A percentile compares a stretch with the other conserved stretches of the same genome.
Evolutionary conservation across 2,888 invertebrate genomes (phyloP).

Genomic region (Amiota communis): DNA sequence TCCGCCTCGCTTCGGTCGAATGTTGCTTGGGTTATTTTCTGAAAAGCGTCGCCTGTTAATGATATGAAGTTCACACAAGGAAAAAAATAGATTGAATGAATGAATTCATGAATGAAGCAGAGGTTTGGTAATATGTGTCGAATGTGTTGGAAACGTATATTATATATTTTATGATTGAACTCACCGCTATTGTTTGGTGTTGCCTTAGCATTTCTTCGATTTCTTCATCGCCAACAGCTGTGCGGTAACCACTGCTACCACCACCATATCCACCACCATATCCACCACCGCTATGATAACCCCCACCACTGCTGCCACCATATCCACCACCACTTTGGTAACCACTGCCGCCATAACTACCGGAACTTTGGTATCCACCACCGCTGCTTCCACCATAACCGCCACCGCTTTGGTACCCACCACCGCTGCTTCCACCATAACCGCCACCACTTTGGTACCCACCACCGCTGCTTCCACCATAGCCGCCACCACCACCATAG

Average conservation of each 20-base stretch:
- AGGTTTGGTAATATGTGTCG: conserved; percentile 32
- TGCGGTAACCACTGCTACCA: conserved; percentile 52
- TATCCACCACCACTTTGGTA: conserved; percentile 25
- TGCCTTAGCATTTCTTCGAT: conserved; percentile 62
- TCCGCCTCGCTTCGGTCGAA: conserved; percentile 27
- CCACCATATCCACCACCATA: conserved; percentile 35
- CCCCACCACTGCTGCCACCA: conserved; percentile 30
- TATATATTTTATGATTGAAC: conserved; percentile 36
- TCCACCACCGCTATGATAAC: conserved; percentile 23
- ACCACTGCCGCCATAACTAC: conserved; percentile 37
- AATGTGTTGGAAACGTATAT: conserved; percentile 13
- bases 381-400: background rate
- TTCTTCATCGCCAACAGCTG: conserved; percentile 59
- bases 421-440: conserved; percentile 29
- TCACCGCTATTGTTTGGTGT: conserved; percentile 59
- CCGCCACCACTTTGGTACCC: conserved; percentile 20
- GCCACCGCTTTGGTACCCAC: conserved; percentile 29
- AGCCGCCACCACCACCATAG: conserved; percentile 25
- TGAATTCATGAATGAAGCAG: conserved; percentile 63
- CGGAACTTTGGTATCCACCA: conserved; percentile 14
- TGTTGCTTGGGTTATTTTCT: conserved; percentile 58
- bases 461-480: background rate
- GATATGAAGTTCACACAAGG: conserved; percentile 57
- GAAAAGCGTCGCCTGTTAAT: conserved; percentile 73
- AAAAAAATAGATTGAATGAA: conserved; percentile 52